Evolutionary conservation across 1,140 invertebrate genomes (phyloP).

Genomic region (Eriocheir sinensis): DNA sequence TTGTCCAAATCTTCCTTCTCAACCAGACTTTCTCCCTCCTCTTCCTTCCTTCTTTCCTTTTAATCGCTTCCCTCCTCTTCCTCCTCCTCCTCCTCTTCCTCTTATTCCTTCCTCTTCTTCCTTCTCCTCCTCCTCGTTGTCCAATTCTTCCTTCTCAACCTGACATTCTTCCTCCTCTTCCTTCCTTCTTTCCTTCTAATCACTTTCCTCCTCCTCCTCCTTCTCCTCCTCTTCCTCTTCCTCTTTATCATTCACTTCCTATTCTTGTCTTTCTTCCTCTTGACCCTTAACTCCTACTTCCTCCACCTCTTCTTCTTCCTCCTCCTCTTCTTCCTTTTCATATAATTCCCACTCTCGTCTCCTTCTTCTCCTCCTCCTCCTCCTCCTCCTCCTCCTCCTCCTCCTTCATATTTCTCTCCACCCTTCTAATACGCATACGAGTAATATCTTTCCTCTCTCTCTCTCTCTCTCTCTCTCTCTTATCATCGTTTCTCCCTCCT

Average conservation of each 20-base stretch:
- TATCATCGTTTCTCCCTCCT: not conserved
- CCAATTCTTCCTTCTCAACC: too few relatives aligned
- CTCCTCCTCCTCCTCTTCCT: not conserved
- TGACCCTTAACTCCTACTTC: not conserved
- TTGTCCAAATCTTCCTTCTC: not conserved
- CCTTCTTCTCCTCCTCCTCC: not conserved
- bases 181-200: too few relatives aligned
- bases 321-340: not conserved
- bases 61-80: not conserved
- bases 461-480: constrained; percentile 29
- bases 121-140: not conserved
- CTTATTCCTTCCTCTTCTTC: not conserved
- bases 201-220: too few relatives aligned
- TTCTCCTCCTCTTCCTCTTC: not conserved
- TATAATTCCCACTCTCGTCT: not conserved
- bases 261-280: too few relatives aligned
- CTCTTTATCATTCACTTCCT: not conserved
- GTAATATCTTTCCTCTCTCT: constrained; percentile 7
- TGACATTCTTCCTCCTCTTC: too few relatives aligned
- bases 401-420: not conserved
- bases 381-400: not conserved
- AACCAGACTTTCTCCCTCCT: not conserved
- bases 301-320: not conserved
- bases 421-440: not conserved
- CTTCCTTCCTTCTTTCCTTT: not conserved